A percentile compares a stretch with the other conserved stretches of the same genome.
Conservation (phyloP, 92 coral and sea anemone genomes). For the Parazoanthus swiftii region DNA sequence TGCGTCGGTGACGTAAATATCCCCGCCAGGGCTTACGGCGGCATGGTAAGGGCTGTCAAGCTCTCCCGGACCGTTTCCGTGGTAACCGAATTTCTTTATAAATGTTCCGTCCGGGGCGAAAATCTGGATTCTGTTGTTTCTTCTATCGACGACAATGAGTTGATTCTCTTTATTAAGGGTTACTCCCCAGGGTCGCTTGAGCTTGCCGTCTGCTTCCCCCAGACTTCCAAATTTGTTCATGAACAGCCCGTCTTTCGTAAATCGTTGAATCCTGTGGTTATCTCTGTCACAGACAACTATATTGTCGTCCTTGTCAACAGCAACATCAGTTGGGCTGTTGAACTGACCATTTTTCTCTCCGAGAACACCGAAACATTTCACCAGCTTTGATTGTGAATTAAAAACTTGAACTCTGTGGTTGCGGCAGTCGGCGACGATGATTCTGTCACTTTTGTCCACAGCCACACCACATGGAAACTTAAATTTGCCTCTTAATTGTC, state of each 20-base stretch:
- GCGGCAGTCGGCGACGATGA: conserved; percentile 90
- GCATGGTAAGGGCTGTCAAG: conserved; percentile 93
- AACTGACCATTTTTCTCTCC: conserved; percentile 92
- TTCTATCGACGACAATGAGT: conserved; percentile 83
- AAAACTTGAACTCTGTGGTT: conserved; percentile 93
- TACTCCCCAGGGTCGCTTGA: conserved; percentile 98
- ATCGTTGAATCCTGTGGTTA: conserved; percentile 89
- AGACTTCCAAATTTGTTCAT: conserved; percentile 85
- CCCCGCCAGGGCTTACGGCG: conserved; percentile 67
- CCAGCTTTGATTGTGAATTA: conserved; percentile 67
- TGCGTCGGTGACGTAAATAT: conserved; percentile 90
- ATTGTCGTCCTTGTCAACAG: conserved; percentile 68
- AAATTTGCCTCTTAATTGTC: conserved; percentile 66
- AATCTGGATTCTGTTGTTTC: conserved; percentile 80
- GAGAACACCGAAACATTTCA: conserved; percentile 80
- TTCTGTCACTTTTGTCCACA: conserved; percentile 76
- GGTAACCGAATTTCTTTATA: conserved; percentile 74
- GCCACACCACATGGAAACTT: conserved; percentile 96
- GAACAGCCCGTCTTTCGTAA: conserved; percentile 82
- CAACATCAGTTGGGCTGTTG: conserved; percentile 92
- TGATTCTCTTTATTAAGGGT: conserved; percentile 72
- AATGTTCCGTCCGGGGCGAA: conserved; percentile 76
- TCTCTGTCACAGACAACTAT: conserved; percentile 93
- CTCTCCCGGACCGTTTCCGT: conserved; percentile 70
- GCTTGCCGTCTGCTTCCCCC: conserved; percentile 68